These are phyloP conservation scores for Alcedo quadribrachys DNA, from an alignment of 2,797 vertebrate genomes.

Conservation along the genomic window DNA sequence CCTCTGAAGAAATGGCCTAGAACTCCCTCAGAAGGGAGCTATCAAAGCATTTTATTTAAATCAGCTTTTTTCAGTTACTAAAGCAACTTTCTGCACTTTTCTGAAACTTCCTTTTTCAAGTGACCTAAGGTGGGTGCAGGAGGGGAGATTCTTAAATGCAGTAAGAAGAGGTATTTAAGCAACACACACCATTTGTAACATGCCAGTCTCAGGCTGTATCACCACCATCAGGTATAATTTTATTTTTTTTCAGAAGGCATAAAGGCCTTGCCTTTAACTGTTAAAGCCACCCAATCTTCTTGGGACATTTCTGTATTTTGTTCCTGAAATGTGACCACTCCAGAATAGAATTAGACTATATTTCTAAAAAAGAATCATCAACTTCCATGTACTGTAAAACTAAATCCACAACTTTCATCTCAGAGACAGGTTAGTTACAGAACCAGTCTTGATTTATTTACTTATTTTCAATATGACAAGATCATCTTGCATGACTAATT, in stretches of 20 bases:
- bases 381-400: neutral
- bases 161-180: neutral
- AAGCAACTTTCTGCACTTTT: neutral
- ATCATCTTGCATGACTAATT: neutral
- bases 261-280: neutral
- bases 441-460: neutral
- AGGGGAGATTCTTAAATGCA: neutral
- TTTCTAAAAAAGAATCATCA: neutral
- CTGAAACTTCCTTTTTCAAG: neutral
- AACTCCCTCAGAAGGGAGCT: neutral
- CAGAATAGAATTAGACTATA: neutral
- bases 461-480: neutral
- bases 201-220: neutral
- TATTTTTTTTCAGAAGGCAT: neutral
- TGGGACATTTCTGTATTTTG: neutral
- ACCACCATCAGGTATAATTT: neutral
- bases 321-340: neutral
- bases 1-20: neutral
- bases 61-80: neutral
- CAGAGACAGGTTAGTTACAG: neutral
- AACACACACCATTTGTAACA: neutral
- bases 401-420: neutral
- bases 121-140: neutral
- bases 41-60: neutral
- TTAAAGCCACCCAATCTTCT: neutral